phyloP scores from a whole-genome alignment of 2,113 vertebrate genomes.

The Peromyscus californicus region DNA sequence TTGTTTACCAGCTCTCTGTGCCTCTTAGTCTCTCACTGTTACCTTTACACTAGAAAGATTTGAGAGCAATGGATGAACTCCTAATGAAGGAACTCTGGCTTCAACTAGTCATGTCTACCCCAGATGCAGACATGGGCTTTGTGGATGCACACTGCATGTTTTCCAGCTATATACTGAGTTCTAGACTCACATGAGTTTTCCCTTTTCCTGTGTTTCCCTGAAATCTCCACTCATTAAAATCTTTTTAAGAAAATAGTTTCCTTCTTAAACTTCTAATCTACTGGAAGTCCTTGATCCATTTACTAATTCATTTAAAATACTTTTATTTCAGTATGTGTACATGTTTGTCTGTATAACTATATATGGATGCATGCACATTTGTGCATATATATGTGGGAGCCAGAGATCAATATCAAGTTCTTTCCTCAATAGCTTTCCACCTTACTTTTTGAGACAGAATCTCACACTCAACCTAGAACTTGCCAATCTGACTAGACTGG shows the following conservation, averaged over 20 bases:
- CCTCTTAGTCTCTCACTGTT: neutral
- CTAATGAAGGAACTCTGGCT: neutral
- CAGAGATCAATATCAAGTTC: neutral
- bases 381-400: neutral
- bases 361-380: neutral
- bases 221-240: neutral
- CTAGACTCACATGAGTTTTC: neutral
- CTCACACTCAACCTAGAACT: neutral
- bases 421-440: neutral
- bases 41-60: neutral
- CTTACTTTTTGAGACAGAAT: neutral
- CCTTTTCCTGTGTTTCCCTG: neutral
- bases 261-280: neutral
- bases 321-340: neutral
- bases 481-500: neutral
- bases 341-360: neutral
- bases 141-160: rapidly evolving
- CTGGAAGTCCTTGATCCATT: neutral
- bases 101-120: neutral
- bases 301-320: neutral
- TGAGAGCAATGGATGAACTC: neutral
- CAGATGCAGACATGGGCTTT: neutral
- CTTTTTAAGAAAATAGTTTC: neutral
- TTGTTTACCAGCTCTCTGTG: neutral
- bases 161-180: rapidly evolving